Conservation (phyloP, 2,888 invertebrate genomes). For the Philereme vetulata region DNA sequence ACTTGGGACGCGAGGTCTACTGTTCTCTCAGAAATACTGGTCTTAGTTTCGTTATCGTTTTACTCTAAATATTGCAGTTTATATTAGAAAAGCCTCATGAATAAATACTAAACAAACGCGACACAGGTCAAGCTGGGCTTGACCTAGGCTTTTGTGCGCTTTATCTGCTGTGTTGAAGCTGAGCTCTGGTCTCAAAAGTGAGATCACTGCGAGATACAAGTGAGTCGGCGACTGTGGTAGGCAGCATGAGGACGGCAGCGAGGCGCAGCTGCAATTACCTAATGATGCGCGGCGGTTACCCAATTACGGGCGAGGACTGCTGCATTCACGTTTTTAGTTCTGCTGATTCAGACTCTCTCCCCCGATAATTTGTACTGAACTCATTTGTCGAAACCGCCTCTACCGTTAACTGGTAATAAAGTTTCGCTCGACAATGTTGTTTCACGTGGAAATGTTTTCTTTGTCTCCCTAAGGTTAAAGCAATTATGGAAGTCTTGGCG, state of each 20-base stretch:
- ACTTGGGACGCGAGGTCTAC: too few species aligned
- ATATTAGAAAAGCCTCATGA: too few species aligned
- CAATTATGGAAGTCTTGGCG: conserved; percentile 23
- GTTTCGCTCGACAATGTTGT: conserved; percentile 29
- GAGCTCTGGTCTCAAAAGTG: background rate
- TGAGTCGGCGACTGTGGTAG: conserved; percentile 38
- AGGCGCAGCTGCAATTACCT: conserved; percentile 76
- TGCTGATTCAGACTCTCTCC: conserved; percentile 56
- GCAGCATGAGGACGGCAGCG: conserved; percentile 32
- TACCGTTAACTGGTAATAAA: conserved; percentile 33
- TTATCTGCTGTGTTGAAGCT: background rate
- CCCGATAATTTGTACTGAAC: conserved; percentile 55
- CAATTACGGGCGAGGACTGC: conserved; percentile 64
- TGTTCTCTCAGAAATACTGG: too few species aligned
- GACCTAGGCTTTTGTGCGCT: conserved; percentile 4
- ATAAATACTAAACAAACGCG: background rate
- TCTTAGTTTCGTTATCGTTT: too few species aligned
- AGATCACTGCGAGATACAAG: conserved; percentile 34
- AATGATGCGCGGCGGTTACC: conserved; percentile 76
- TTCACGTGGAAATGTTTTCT: conserved; percentile 33
- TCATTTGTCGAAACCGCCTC: conserved; percentile 39
- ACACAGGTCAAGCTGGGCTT: conserved; percentile 15
- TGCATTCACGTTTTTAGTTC: conserved; percentile 73
- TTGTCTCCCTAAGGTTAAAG: conserved; percentile 29
- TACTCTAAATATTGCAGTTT: too few species aligned